Conservation (phyloP, 1,140 invertebrate species). For the Pogonomyrmex californicus region DNA sequence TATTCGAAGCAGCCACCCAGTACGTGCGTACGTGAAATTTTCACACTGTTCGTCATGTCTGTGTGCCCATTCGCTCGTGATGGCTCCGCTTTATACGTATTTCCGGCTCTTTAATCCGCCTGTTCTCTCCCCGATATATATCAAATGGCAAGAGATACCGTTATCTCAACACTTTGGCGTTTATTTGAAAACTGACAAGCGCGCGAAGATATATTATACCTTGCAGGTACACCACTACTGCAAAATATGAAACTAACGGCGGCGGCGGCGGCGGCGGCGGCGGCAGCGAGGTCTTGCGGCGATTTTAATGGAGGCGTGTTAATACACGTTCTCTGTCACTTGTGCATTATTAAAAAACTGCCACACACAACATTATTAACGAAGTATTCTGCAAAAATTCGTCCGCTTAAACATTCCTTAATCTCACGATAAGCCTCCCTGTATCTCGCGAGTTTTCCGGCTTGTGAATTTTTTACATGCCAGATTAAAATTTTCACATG, state of each 20-base stretch:
- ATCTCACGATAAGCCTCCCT: constrained; percentile 1
- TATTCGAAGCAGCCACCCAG: constrained; percentile 68
- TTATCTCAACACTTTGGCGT: constrained; percentile 39
- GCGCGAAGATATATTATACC: neutral
- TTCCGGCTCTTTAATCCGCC: constrained; percentile 59
- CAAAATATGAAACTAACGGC: neutral
- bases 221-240: neutral
- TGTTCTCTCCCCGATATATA: constrained; percentile 30
- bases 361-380: constrained; percentile 7
- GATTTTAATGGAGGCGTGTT: constrained; percentile 9
- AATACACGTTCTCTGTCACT: neutral
- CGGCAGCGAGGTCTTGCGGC: neutral
- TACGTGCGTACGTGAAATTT: constrained; percentile 72
- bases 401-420: constrained; percentile 21
- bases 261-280: too few relatives aligned
- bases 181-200: constrained; percentile 31
- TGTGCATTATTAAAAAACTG: constrained; percentile 8
- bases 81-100: constrained; percentile 33
- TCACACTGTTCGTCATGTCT: constrained; percentile 58
- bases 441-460: constrained; percentile 7
- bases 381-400: neutral
- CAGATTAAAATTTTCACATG: constrained; percentile 15
- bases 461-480: neutral
- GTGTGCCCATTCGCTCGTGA: constrained; percentile 50
- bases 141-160: constrained; percentile 9